Base-by-base conservation (phyloP, 2,888 invertebrate species). In the Nymphalis urticae region DNA sequence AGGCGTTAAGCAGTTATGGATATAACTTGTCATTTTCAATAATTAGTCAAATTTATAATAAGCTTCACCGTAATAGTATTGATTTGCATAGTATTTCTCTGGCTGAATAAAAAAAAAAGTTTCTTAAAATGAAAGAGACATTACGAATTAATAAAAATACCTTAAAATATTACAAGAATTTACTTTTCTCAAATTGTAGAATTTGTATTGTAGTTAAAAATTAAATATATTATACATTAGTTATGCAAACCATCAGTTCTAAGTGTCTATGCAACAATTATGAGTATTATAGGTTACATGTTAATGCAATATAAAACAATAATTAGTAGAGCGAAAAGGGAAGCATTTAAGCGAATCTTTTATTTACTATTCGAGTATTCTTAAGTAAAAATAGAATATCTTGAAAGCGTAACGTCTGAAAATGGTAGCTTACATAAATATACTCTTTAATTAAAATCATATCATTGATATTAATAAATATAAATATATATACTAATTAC, bases 331-430 rank as follows among this genome's bases (percentile, higher is more conserved):
- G 53, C 53, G 53, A 21, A 53, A 10, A 16, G 21, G 24, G 21
- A 53, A 53, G 16, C 53, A 16, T 53, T 53, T 53, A 53, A 24
- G 24, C 53, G 53, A 53, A 53, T 53, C 24, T 53, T 24, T 53
- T 51, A 53, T 53, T 53, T 16, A 53, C 53, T 4, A 42, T 53
- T 53, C 10, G 6, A 53, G 6, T 6, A 10, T 16, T 53, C 24
- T 27, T 27, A 13, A 53, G 24, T 42, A 42, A 13, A 42, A 53
- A 53, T 24, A 24, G 21, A 21, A 53, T 24, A 53, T 53, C 16
- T 21, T 24, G 24, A 53, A 42, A 42, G 24, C 53, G 24, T 47
- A 47, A 48, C 48, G 47, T 42, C 42, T 42, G 42, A 42, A 42
- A 60, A 59, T 42, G n/a, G 10, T 47, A 17, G 42, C 13, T 42